Evolutionary conservation across 1,140 invertebrate species (phyloP), one percentile per base, ranked within the genome.

Genomic region (Dermatophagoides farinae): DNA sequence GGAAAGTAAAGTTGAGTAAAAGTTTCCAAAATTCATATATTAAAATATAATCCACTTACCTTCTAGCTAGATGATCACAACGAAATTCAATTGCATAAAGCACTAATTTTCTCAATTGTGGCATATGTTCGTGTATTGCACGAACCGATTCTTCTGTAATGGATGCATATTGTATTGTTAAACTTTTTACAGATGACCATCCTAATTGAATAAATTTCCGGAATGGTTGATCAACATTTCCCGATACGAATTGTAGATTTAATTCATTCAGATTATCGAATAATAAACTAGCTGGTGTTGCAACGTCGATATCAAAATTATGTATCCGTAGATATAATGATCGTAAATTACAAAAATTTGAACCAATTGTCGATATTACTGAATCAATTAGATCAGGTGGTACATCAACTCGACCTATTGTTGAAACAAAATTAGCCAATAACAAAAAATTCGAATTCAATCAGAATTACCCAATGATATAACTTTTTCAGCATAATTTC

Each of bases 401-500:
- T 23, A 60, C 58, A 23, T 60, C 58, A 11, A 60, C 58, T 10
- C 58, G 43, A 49, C 58, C 58, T 14, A 49, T 18, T 6, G 12
- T 6, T 55, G 9, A 50, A 14, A 16, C 4, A 9, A 9, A 22
- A 50, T 1, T 25, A 12, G 50, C 5, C 46, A 52, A 18, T 16
- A 10, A 57, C 2, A 22, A 53, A 31, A 31, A 31, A 31, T 31
- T 31, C 8, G 31, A 4, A 31, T 4, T 31, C 9, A 16, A 53
- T 4, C 1, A 25, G 1, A 11, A 10, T 58, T 52, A 60, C 58
- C 58, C n/a, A 60, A 50, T 25, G 47, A 14, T 9, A 60, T 50
- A 18, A 60, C 58, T 52, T 60, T 60, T 52, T 60, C 58, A 12
- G 58, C 43, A 43, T 60, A 60, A 22, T 60, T 60, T n/a, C 58